Percentiles rank a stretch among this genome's conserved stretches.
Conservation (phyloP, 2,113 vertebrate genomes). For the Vulpes vulpes region DNA sequence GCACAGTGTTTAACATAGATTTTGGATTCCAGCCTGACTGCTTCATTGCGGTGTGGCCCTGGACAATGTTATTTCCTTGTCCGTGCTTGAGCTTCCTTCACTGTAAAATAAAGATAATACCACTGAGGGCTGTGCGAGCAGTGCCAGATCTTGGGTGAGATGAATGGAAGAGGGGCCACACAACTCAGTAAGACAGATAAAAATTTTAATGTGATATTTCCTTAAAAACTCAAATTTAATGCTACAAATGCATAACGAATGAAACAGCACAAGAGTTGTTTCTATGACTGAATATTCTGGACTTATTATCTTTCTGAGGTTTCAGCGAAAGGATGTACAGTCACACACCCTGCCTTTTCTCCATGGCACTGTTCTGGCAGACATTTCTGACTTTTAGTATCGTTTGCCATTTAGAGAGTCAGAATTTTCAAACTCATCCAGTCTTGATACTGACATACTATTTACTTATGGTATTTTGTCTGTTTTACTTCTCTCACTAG, state of each 20-base stretch:
- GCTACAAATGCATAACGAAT: background rate
- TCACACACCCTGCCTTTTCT: background rate
- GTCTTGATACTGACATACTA: background rate
- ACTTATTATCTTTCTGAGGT: background rate
- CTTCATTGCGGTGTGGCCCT: no score
- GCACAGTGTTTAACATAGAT: background rate
- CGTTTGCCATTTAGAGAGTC: background rate
- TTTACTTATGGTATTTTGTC: slow-evolving; percentile 21
- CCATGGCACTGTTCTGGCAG: background rate
- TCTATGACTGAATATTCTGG: background rate
- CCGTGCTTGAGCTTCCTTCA: background rate
- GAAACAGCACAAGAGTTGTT: background rate
- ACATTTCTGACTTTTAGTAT: background rate
- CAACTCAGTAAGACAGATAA: background rate
- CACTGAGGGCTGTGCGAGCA: rapidly evolving
- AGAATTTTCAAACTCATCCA: slow-evolving; percentile 45
- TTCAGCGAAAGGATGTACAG: background rate
- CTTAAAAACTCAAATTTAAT: slow-evolving; percentile 4
- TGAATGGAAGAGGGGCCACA: background rate
- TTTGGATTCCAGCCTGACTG: background rate
- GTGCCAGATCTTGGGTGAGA: background rate
- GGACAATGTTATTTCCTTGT: background rate
- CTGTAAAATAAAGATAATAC: background rate
- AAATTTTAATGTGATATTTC: background rate
- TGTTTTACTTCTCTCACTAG: slow-evolving; percentile 22